Evolutionary conservation across 2,888 invertebrate species (phyloP), one percentile per base, ranked within the genome.

Genomic region (Latrodectus elegans): DNA sequence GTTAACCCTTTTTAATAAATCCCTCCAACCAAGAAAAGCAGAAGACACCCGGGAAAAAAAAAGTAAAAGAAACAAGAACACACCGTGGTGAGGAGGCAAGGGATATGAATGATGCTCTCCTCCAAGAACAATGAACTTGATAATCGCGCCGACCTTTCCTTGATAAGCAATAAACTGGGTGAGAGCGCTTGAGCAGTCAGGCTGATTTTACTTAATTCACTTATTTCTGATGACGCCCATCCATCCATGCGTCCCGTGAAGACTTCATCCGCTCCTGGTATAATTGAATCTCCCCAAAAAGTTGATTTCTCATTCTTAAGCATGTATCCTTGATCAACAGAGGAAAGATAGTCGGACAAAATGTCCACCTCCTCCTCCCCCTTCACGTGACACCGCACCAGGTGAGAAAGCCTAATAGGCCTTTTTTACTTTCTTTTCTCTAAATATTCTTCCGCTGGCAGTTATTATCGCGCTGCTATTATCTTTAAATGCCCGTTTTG

Each of bases 181-280:
- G 60, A 15, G 60, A 70, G 85, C 85, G 79, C 85, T 79, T 85
- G 85, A 85, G 78, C 85, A 85, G 51, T 26, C 65, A 55, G 73
- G 67, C 53, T 65, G 82, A 26, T 68, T 67, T 68, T 74, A 53
- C 71, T 85, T 85, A 74, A 79, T 85, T 79, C 74, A 53, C 79
- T 75, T 75, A 53, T 68, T 84, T 84, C 22, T 52, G 51, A 15
- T 53, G 64, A 72, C 64, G 71, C 15, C 12, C 86, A 81, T 49
- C 86, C 86, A 86, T 67, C 76, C 86, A 60, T 81, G 81, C 60
- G 76, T 38, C 74, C 68, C 64, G 74, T 79, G 85, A 85, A 77
- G 86, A 76, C 81, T 86, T 72, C 86, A 86, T 86, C 86, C 86
- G 86, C 86, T 81, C 77, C 81, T 86, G 81, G 4, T 38, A 86